These are phyloP conservation scores for Aldabrachelys gigantea DNA, from an alignment of 2,113 vertebrate genomes.

Conservation along the genomic window DNA sequence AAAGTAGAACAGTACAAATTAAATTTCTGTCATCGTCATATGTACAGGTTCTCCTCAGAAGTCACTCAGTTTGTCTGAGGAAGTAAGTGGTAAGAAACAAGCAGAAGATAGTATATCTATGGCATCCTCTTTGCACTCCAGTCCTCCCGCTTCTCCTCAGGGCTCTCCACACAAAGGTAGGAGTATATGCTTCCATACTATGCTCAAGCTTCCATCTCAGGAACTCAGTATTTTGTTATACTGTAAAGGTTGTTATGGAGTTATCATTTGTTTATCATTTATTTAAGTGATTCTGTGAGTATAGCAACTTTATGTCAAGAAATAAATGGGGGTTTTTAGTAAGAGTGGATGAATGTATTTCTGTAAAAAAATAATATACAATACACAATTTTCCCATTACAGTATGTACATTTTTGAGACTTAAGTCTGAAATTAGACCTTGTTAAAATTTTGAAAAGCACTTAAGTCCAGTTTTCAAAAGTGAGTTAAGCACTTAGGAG, in stretches of 20 bases:
- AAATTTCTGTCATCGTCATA: conserved; percentile 43
- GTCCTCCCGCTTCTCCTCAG: conserved; percentile 91
- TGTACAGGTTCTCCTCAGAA: conserved; percentile 89
- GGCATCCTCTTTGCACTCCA: conserved; percentile 90
- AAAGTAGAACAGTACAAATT: neutral
- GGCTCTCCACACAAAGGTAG: conserved; percentile 92
- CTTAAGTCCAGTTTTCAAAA: neutral
- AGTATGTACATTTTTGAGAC: neutral
- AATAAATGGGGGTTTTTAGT: neutral
- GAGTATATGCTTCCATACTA: accelerated
- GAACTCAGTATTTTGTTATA: accelerated
- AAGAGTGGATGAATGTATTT: neutral
- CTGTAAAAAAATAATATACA: neutral
- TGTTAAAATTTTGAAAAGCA: neutral
- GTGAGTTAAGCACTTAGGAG: neutral
- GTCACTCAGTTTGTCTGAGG: conserved; percentile 83
- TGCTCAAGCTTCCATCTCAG: accelerated
- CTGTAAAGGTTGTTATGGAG: neutral
- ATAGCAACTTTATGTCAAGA: neutral
- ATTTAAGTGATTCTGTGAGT: neutral
- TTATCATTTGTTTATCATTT: neutral
- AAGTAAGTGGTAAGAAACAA: conserved; percentile 84
- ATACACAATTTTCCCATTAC: neutral
- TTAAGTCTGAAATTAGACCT: neutral
- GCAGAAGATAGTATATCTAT: conserved; percentile 87